These are phyloP conservation scores for Conus ventricosus DNA, from an alignment of 1,140 invertebrate species.

Conservation along the genomic window DNA sequence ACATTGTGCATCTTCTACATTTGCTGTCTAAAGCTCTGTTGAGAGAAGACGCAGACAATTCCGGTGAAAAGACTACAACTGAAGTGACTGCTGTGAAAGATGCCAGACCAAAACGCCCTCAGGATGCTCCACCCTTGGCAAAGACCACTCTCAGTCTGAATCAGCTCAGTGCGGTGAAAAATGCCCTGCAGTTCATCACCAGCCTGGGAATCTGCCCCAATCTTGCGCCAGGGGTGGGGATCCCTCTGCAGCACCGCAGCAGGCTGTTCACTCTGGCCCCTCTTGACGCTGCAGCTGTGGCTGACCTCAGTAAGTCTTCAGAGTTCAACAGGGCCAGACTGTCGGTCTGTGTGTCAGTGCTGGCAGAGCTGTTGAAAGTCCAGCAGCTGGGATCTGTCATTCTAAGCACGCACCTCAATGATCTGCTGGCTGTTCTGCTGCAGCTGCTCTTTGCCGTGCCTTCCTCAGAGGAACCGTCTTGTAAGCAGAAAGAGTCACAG, in stretches of 20 bases:
- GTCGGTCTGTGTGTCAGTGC: conserved; percentile 48
- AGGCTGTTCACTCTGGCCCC: conserved; percentile 17
- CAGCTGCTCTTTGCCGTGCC: conserved; percentile 71
- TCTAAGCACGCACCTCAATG: conserved; percentile 72
- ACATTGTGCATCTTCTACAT: neutral
- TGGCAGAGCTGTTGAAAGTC: conserved; percentile 73
- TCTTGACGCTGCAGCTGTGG: neutral
- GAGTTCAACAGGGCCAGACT: conserved; percentile 46
- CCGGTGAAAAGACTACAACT: neutral
- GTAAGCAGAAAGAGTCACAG: neutral
- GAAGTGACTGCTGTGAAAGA: neutral
- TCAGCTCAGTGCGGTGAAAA: conserved; percentile 70
- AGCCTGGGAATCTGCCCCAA: conserved; percentile 81
- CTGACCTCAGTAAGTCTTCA: neutral
- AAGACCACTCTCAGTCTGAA: conserved; percentile 68
- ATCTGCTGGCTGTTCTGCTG: conserved; percentile 81
- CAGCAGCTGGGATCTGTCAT: conserved; percentile 72
- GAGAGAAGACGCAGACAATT: neutral
- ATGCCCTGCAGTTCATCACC: conserved; percentile 78
- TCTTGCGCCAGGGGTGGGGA: conserved; percentile 81
- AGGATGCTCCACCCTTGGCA: conserved; percentile 48
- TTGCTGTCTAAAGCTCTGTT: neutral
- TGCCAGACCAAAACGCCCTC: conserved; percentile 29
- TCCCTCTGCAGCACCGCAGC: conserved; percentile 71
- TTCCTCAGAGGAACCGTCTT: neutral